phyloP scores from a whole-genome alignment of 2,113 vertebrate genomes.

The Tetrao urogallus region DNA sequence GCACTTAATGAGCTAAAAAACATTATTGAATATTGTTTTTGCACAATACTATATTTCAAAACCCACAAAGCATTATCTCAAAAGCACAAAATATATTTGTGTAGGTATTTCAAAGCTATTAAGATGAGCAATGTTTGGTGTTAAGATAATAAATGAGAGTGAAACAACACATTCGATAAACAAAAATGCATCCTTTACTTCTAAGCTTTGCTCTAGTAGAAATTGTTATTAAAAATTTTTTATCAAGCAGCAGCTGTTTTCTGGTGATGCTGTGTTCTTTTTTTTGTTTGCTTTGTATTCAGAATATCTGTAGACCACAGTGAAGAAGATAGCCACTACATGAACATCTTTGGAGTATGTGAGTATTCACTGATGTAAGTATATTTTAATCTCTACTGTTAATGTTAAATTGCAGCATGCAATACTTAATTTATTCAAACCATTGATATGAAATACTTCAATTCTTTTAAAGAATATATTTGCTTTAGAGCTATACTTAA shows the following conservation, averaged over 20 bases:
- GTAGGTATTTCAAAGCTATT: background rate
- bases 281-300: background rate
- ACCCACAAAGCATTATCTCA: background rate
- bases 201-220: background rate
- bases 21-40: background rate
- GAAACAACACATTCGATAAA: background rate
- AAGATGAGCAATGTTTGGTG: background rate
- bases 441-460: background rate
- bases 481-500: background rate
- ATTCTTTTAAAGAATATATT: background rate
- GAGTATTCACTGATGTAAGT: background rate
- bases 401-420: background rate
- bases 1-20: background rate
- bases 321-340: background rate
- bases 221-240: background rate
- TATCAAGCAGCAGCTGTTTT: background rate
- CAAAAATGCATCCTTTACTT: background rate
- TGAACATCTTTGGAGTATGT: background rate
- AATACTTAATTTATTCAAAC: background rate
- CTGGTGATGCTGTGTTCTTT: background rate
- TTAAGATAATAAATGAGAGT: background rate
- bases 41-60: accelerated
- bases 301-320: background rate
- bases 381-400: background rate
- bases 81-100: background rate